These are phyloP conservation scores for Lithobates pipiens DNA, from an alignment of 2,797 vertebrate genomes.

Conservation along the genomic window DNA sequence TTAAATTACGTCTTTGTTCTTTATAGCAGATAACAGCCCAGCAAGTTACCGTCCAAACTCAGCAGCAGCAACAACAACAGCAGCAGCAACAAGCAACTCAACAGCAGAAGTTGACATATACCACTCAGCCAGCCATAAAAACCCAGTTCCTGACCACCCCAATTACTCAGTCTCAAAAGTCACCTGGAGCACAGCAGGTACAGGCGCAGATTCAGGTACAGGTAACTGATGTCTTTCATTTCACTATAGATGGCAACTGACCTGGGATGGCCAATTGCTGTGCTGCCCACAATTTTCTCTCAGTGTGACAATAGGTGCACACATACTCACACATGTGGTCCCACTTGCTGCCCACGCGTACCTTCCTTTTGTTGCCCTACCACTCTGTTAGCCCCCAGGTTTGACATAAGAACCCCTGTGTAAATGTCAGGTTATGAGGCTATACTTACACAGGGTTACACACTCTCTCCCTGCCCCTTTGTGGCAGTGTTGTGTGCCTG, in stretches of 20 bases:
- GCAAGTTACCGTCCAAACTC: conserved; percentile 85
- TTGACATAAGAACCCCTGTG: too few species aligned
- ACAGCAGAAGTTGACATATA: conserved; percentile 83
- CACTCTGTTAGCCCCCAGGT: too few species aligned
- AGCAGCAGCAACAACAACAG: conserved; percentile 77
- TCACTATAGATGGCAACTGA: neutral
- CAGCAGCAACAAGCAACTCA: conserved; percentile 71
- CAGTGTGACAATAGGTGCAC: too few species aligned
- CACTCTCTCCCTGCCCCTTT: too few species aligned
- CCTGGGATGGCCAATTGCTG: neutral
- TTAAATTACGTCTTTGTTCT: neutral
- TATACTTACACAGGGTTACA: too few species aligned
- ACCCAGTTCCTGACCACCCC: conserved; percentile 86
- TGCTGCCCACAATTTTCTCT: too few species aligned
- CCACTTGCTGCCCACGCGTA: too few species aligned
- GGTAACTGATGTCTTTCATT: conserved; percentile 11
- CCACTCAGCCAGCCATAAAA: conserved; percentile 84
- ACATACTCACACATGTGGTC: too few species aligned
- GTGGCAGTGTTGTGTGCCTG: too few species aligned
- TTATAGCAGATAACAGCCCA: conserved; percentile 78
- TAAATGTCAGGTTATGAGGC: too few species aligned
- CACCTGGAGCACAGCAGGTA: conserved; percentile 83
- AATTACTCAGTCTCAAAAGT: conserved; percentile 82
- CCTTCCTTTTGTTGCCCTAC: too few species aligned
- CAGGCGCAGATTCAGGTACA: conserved; percentile 81